Evolutionary conservation across 1,140 invertebrate species (phyloP), one percentile per base, ranked within the genome.

Genomic region (Orchesella cincta): DNA sequence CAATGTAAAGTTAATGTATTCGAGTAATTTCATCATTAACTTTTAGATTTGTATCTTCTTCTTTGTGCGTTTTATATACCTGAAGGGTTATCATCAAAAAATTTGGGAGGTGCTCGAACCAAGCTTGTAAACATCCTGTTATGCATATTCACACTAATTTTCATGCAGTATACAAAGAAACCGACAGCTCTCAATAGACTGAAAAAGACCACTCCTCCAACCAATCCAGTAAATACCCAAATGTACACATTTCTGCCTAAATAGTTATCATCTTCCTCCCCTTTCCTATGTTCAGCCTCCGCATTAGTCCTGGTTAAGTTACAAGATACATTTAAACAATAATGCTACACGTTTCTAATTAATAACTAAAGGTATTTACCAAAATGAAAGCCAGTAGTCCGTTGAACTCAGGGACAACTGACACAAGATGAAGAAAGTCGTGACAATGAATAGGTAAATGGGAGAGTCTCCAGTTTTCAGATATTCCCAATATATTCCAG

Each of bases 81-180:
- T 34, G 82, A 82, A 54, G 87, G 86, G 28, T 84, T 88, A 23
- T 81, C 77, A 73, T 88, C 87, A 81, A 88, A 88, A 81, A 88
- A 88, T 12, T 81, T 81, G 83, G 87, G 85, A 18, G 86, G 84
- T 31, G 84, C 83, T 16, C 82, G 78, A 20, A 88, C 35, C 51
- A 87, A 82, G 5, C 73, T 73, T 5, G 52, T 34, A 79, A 89
- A 88, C 87, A 89, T 88, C 29, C 76, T 82, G 78, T 88, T 86
- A 81, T 89, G 88, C 26, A 89, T 81, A 54, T 79, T 85, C 57
- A 85, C 83, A 1, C 88, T 88, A 2, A 88, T 84, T 51, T 83
- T 84, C 80, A 88, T 85, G 33, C 86, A 86, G 34, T 88, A 73
- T 3, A 2, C 23, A 35, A 73, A 73, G 29, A 73, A 73, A 8